Conservation (phyloP, 2,888 invertebrate species). For the Lycophotia porphyrea region DNA sequence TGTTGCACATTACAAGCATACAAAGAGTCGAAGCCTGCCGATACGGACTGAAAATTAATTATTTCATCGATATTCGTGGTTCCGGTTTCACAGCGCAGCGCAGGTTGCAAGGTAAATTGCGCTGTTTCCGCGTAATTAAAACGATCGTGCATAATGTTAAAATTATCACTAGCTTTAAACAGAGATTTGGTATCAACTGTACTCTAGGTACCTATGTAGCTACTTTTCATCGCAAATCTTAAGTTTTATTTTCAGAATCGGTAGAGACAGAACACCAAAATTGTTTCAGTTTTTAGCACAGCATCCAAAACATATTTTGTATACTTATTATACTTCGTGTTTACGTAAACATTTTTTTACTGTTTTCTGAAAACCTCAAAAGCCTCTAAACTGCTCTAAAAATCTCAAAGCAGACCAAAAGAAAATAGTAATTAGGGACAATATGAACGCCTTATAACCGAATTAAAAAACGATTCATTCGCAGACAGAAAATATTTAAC, state of each 20-base stretch:
- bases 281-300: background rate
- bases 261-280: background rate
- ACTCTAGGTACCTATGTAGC: background rate
- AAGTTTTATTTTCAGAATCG: background rate
- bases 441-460: slow-evolving; percentile 6
- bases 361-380: background rate
- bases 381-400: background rate
- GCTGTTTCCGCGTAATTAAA: slow-evolving; percentile 7
- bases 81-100: background rate
- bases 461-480: slow-evolving; percentile 27
- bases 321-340: background rate
- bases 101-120: slow-evolving; percentile 24
- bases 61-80: slow-evolving; percentile 30
- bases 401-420: background rate
- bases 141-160: background rate
- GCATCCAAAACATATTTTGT: background rate
- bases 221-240: background rate
- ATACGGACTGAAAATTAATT: slow-evolving; percentile 25
- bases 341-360: background rate
- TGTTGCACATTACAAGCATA: background rate
- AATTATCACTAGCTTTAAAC: background rate
- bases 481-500: slow-evolving; percentile 41
- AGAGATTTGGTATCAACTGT: background rate
- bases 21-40: background rate
- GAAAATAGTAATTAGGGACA: background rate